Percentiles rank a stretch among this genome's conserved stretches.
Evolutionary conservation across 2,113 vertebrate species (phyloP).

Genomic region (Carlito syrichta): DNA sequence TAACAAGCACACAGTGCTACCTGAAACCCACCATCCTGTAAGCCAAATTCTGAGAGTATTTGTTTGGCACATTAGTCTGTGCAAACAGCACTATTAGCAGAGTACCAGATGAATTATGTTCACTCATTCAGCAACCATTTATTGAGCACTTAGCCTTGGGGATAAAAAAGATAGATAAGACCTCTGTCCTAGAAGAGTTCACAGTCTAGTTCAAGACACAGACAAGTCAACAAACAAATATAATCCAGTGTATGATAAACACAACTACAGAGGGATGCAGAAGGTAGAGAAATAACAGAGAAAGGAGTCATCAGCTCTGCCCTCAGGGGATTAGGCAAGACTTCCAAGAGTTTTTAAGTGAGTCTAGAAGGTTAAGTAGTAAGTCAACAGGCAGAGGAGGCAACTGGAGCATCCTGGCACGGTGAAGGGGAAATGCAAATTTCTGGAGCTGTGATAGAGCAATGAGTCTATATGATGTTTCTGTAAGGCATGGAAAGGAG

Average conservation of each 20-base stretch:
- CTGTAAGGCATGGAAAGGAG: fast-evolving
- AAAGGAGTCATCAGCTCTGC: not conserved
- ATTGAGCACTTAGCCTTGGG: not conserved
- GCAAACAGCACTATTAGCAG: not conserved
- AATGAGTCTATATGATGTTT: not conserved
- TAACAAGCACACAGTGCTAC: not conserved
- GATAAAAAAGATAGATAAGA: not conserved
- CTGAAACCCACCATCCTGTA: not conserved
- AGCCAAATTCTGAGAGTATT: not conserved
- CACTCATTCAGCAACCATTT: not conserved
- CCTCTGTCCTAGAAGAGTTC: not conserved
- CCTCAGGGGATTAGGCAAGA: not conserved
- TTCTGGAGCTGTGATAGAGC: not conserved
- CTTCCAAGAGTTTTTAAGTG: not conserved
- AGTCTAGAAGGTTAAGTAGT: not conserved
- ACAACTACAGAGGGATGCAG: not conserved
- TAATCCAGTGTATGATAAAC: not conserved
- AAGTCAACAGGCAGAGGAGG: not conserved
- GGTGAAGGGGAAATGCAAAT: not conserved
- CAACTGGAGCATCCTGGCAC: not conserved
- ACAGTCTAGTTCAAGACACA: conserved; percentile 8
- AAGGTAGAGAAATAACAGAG: not conserved
- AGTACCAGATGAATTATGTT: not conserved
- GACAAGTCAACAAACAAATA: not conserved
- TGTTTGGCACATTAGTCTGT: not conserved